Percentiles rank a stretch among this genome's conserved stretches.
Evolutionary conservation across 1,140 invertebrate species (phyloP).

Genomic region (Hydropsyche tenuis): DNA sequence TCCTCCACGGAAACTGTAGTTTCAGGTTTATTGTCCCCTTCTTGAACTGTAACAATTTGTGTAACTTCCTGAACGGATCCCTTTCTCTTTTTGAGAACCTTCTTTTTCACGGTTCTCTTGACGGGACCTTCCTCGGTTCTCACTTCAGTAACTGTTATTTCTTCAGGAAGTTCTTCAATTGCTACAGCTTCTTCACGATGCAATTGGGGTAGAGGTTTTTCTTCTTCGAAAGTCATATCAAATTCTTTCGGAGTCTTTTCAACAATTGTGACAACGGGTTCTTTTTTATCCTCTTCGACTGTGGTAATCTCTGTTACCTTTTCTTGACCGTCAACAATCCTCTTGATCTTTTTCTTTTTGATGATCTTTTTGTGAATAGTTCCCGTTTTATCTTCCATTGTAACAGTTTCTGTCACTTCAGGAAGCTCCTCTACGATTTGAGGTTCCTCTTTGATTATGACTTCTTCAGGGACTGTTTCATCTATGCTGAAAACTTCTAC

Average conservation of each 20-base stretch:
- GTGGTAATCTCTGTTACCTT: slow-evolving; percentile 52
- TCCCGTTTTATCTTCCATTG: slow-evolving; percentile 39
- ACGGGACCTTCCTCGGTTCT: slow-evolving; percentile 53
- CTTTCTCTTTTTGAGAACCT: slow-evolving; percentile 54
- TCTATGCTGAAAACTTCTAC: slow-evolving; percentile 47
- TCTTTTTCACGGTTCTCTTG: slow-evolving; percentile 55
- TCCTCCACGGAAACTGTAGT: slow-evolving; percentile 51
- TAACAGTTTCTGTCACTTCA: slow-evolving; percentile 14
- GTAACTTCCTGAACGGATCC: slow-evolving; percentile 52
- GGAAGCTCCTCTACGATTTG: slow-evolving; percentile 19
- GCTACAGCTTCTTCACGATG: slow-evolving; percentile 44
- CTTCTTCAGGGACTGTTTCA: slow-evolving; percentile 28
- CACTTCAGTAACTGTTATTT: slow-evolving; percentile 52
- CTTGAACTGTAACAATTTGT: slow-evolving; percentile 52
- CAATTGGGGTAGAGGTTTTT: slow-evolving; percentile 37
- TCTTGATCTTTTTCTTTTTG: slow-evolving; percentile 55
- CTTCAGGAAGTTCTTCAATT: slow-evolving; percentile 54
- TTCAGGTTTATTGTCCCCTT: slow-evolving; percentile 51
- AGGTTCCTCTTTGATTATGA: slow-evolving; percentile 41
- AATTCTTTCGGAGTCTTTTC: slow-evolving; percentile 16
- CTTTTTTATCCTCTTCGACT: slow-evolving; percentile 48
- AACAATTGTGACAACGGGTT: slow-evolving; percentile 36
- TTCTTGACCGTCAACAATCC: slow-evolving; percentile 51
- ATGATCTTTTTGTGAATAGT: slow-evolving; percentile 49
- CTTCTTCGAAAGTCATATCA: not conserved